Evolutionary conservation across 2,113 vertebrate species (phyloP).

Genomic region (Arenaria interpres): DNA sequence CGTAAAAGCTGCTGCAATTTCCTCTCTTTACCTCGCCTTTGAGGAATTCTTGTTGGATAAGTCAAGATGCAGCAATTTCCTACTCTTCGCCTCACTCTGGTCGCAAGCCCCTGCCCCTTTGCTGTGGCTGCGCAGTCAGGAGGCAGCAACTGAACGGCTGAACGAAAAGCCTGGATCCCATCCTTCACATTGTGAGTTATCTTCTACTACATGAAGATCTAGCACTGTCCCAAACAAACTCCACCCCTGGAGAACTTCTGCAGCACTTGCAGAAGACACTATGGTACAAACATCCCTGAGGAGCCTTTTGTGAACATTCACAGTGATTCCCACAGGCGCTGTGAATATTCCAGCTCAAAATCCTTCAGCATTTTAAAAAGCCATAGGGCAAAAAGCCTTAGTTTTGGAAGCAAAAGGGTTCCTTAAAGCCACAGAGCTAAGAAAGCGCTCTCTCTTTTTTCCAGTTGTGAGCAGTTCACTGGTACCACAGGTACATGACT

Average conservation of each 20-base stretch:
- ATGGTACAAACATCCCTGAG: not conserved
- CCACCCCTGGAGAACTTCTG: not conserved
- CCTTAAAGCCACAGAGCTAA: not conserved
- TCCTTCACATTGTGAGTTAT: not conserved
- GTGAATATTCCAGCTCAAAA: constrained; percentile 5
- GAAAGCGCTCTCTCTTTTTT: not conserved
- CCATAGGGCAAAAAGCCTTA: not conserved
- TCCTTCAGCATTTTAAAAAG: not conserved
- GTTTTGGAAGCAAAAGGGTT: not conserved
- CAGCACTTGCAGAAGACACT: not conserved
- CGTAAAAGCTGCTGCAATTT: not conserved
- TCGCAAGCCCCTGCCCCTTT: not conserved
- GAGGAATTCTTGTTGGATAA: not conserved
- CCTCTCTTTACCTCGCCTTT: not conserved
- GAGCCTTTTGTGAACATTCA: not conserved
- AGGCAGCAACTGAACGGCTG: not conserved
- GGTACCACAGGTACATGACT: not conserved
- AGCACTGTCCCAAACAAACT: not conserved
- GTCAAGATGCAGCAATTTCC: not conserved
- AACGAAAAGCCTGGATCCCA: not conserved
- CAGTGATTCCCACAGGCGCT: not conserved
- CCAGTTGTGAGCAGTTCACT: not conserved
- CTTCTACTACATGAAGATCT: not conserved
- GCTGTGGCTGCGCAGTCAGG: not conserved
- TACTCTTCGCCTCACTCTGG: not conserved